A percentile compares a stretch with the other conserved stretches of the same genome.
Conservation (phyloP, 1,140 invertebrate genomes). For the Camponotus pennsylvanicus region DNA sequence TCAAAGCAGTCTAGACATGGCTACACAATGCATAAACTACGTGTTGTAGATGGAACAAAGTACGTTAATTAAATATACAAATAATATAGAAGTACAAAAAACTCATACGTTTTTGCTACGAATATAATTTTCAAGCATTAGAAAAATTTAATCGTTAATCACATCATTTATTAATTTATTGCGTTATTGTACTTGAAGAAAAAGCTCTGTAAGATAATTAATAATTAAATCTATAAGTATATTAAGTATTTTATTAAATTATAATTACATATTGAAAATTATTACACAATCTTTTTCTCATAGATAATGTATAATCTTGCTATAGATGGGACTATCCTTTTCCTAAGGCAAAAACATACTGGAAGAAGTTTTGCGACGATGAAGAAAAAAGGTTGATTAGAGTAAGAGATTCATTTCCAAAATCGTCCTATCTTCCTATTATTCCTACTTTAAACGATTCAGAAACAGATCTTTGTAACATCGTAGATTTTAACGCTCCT, state of each 20-base stretch:
- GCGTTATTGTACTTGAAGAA: not conserved
- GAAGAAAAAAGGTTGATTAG: conserved; percentile 65
- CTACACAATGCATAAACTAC: not conserved
- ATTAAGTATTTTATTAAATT: not conserved
- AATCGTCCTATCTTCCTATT: conserved; percentile 12
- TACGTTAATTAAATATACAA: conserved; percentile 33
- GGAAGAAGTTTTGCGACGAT: conserved; percentile 71
- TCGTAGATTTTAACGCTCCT: conserved; percentile 19
- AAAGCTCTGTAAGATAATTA: not conserved
- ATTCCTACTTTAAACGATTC: conserved; percentile 17
- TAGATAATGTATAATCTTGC: not conserved
- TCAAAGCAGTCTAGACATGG: not conserved
- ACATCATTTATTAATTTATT: not conserved
- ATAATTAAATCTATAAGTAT: not conserved
- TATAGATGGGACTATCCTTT: conserved; percentile 76
- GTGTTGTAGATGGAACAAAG: conserved; percentile 14
- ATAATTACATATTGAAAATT: not conserved
- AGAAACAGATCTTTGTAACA: not conserved
- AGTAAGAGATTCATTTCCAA: conserved; percentile 73
- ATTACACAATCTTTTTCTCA: not conserved
- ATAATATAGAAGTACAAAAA: conserved; percentile 13
- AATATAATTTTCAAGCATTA: not conserved
- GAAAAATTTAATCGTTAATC: not conserved
- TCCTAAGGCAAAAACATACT: conserved; percentile 67
- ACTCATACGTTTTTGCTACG: not conserved